Conservation (phyloP, 2,113 vertebrate genomes). For the Stomatorhinus ivindoensis region DNA sequence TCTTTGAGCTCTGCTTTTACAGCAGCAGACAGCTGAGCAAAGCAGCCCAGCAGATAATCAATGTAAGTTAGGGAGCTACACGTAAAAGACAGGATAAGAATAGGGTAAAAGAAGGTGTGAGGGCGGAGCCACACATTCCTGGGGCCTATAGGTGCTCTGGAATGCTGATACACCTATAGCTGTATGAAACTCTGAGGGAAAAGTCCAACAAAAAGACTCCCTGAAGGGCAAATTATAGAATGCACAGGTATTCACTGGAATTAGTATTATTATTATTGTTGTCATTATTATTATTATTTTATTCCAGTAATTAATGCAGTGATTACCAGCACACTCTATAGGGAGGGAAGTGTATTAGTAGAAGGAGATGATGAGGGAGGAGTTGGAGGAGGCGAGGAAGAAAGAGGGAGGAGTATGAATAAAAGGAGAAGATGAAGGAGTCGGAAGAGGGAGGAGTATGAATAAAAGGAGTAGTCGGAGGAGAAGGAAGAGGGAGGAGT, state of each 20-base stretch:
- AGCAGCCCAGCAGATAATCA: conserved; percentile 9
- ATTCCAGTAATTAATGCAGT: no score
- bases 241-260: neutral
- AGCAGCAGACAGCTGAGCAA: conserved; percentile 35
- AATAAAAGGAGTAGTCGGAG: neutral
- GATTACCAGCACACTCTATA: no score
- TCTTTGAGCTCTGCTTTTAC: conserved; percentile 49
- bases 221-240: neutral
- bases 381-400: neutral
- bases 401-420: neutral
- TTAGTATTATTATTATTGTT: neutral
- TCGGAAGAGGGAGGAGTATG: no score
- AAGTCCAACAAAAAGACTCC: neutral
- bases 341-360: neutral
- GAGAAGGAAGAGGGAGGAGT: neutral
- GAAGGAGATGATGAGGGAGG: neutral
- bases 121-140: neutral
- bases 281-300: no score
- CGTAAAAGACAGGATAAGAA: conserved; percentile 39
- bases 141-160: neutral
- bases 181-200: neutral
- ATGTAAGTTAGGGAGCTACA: neutral
- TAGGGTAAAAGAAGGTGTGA: conserved; percentile 15
- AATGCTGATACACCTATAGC: neutral
- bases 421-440: neutral